Percentiles rank a stretch among this genome's conserved stretches.
phyloP scores from a whole-genome alignment of 2,113 vertebrate species.

The Mesoclemmys tuberculata region DNA sequence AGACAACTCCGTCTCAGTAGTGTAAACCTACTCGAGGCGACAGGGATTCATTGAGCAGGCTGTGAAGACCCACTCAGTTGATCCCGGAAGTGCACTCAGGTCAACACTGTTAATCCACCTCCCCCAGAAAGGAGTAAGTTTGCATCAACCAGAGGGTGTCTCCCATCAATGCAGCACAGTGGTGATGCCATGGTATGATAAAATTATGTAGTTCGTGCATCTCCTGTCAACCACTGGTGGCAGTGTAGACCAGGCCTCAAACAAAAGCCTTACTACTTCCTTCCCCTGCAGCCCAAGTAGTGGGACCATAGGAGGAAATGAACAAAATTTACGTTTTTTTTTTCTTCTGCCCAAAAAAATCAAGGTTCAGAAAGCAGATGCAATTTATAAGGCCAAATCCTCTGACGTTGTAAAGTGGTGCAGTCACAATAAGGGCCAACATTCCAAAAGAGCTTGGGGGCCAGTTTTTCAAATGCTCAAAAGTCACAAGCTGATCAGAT shows the following conservation, averaged over 20 bases:
- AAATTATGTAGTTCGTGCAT: too few relatives aligned
- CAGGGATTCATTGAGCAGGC: too few relatives aligned
- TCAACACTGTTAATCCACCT: neutral
- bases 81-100: too few relatives aligned
- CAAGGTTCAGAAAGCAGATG: neutral
- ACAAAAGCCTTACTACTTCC: neutral
- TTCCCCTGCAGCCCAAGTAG: neutral
- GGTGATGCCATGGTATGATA: too few relatives aligned
- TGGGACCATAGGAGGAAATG: neutral
- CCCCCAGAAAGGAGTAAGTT: neutral
- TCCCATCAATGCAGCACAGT: too few relatives aligned
- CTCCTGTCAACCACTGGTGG: too few relatives aligned
- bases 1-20: too few relatives aligned
- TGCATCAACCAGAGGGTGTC: too few relatives aligned
- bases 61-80: too few relatives aligned
- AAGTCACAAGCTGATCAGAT: conserved; percentile 18
- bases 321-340: neutral
- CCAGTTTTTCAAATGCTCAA: neutral
- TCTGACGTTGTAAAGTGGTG: neutral
- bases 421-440: neutral
- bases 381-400: neutral
- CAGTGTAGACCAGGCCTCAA: neutral
- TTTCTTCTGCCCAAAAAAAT: neutral
- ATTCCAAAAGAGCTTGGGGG: neutral
- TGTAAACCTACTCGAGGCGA: too few relatives aligned